Percentiles rank a stretch among this genome's conserved stretches.
Evolutionary conservation across 2,113 vertebrate genomes (phyloP).

Genomic region (Reinhardtius hippoglossoides): DNA sequence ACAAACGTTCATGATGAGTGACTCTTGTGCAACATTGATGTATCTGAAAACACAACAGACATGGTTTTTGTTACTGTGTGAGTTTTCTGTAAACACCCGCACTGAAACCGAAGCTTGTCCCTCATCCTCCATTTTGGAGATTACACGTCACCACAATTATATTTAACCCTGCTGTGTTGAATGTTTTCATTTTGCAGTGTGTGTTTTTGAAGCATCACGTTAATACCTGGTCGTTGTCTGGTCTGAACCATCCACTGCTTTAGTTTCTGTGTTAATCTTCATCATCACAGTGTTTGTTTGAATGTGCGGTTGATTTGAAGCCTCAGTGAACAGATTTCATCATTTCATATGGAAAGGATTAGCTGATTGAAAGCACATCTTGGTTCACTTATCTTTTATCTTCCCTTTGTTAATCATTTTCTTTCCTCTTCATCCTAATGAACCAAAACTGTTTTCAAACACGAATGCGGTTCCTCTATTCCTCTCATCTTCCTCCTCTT

Average conservation of each 20-base stretch:
- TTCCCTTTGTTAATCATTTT: constrained; percentile 33
- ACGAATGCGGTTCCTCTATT: not conserved
- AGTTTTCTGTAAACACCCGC: constrained; percentile 48
- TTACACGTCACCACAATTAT: constrained; percentile 4
- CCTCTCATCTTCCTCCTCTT: constrained; percentile 14
- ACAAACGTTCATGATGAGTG: constrained; percentile 12
- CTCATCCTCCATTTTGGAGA: not conserved
- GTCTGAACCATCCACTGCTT: constrained; percentile 6
- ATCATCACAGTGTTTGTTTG: constrained; percentile 50
- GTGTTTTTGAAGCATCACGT: constrained; percentile 17
- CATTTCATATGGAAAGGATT: constrained; percentile 66
- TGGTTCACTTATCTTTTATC: constrained; percentile 52
- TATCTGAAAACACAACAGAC: not conserved
- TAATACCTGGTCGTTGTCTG: constrained; percentile 28
- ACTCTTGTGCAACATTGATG: not conserved
- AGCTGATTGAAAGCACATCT: constrained; percentile 59
- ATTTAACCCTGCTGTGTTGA: not conserved
- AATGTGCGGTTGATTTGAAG: constrained; percentile 53
- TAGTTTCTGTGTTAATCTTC: constrained; percentile 39
- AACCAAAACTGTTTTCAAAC: constrained; percentile 52
- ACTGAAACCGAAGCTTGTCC: constrained; percentile 8
- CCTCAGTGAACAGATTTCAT: constrained; percentile 46
- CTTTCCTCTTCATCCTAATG: constrained; percentile 49
- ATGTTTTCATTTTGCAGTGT: constrained; percentile 16
- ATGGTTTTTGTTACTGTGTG: not conserved